Evolutionary conservation across 2,888 invertebrate genomes (phyloP), one percentile per base, ranked within the genome.

Genomic region (Orthosia gothica): DNA sequence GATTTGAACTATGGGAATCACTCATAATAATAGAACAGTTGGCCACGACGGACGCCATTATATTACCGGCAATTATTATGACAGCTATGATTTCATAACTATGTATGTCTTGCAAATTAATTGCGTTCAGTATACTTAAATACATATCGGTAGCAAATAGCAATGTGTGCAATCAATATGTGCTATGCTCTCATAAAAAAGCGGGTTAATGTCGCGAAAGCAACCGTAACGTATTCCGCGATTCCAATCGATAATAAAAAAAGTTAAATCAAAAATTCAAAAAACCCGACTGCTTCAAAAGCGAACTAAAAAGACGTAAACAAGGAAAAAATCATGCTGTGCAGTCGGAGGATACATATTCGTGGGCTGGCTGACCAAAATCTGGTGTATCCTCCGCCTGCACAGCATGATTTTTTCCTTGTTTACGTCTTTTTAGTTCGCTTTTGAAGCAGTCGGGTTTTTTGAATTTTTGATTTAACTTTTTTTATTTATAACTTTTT

Each of bases 1-100:
- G 87, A 85, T 90, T 90, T 91, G 86, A 91, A 89, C 89, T 83
- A 73, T 83, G 74, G 80, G 89, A 89, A 91, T 91, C 89, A 91
- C 72, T 85, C 80, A 79, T 84, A 82, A 88, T 85, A 79, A 88
- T 84, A 78, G 67, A 78, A 64, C 66, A 66, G 68, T 67, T 71
- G 59, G 23, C 61, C 58, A 67, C 64, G 50, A 49, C 23, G 55
- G 47, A 47, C 23, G 55, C 49, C 50, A 81, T 76, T 66, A 74
- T 72, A 74, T 83, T 70, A 40, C 61, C 58, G 59, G 47, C 59
- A 79, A 69, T 70, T 61, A 73, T 40, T 49, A 64, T 66, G 57
- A 54, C 65, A 61, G 64, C 32, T 70, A 75, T 78, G 61, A 74
- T 82, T 82, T 77, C 72, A 67, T 69, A 75, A 74, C 32, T 59